These are phyloP conservation scores for Nebria salina DNA, from an alignment of 2,888 invertebrate genomes.

Conservation along the genomic window DNA sequence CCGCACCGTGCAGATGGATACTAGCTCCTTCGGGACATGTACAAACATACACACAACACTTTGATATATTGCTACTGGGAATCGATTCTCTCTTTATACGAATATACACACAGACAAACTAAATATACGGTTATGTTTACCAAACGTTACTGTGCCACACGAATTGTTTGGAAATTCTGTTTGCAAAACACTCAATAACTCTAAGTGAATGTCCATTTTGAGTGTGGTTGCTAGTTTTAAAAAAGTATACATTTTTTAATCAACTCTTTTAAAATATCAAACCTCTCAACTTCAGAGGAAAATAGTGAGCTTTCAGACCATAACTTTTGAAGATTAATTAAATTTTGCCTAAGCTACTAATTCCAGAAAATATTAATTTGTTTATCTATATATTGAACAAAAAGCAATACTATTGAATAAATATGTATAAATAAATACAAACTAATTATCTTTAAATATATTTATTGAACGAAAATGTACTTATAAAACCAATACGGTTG, in stretches of 20 bases:
- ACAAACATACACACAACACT: conserved; percentile 16
- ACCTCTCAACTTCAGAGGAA: no score
- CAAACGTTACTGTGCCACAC: neutral
- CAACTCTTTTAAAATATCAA: neutral
- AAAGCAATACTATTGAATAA: no score
- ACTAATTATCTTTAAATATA: no score
- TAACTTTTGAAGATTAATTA: no score
- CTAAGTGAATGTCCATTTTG: neutral
- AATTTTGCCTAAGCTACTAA: no score
- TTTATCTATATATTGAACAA: no score
- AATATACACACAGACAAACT: neutral
- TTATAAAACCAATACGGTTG: neutral
- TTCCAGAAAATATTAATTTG: no score
- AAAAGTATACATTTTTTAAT: conserved; percentile 6
- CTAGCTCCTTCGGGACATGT: conserved; percentile 9
- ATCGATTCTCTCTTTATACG: conserved; percentile 1
- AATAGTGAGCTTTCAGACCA: no score
- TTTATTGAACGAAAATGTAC: neutral
- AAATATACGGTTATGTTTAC: conserved; percentile 1
- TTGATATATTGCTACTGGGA: conserved; percentile 13
- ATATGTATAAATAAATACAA: no score
- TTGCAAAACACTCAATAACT: neutral
- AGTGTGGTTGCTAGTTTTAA: neutral
- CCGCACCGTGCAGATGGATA: conserved; percentile 3
- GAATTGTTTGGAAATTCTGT: neutral